These are phyloP conservation scores for Caenorhabditis drosophilae DNA, from an alignment of 2,888 invertebrate species.

Conservation along the genomic window DNA sequence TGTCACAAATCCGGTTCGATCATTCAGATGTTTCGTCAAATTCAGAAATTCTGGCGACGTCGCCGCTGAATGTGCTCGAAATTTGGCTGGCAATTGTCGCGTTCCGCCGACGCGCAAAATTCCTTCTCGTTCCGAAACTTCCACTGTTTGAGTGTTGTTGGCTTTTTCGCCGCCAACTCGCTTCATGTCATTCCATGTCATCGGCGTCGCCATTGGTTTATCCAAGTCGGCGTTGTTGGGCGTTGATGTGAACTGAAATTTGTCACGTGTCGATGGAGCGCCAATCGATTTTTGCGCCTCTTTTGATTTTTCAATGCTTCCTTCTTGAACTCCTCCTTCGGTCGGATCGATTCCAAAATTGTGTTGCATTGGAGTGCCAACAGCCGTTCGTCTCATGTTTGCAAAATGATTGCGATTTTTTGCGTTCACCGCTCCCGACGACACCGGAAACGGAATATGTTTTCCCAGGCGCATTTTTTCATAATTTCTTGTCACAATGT, in stretches of 20 bases:
- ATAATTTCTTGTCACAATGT: conserved; percentile 73
- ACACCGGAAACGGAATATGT: conserved; percentile 81
- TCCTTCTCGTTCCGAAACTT: conserved; percentile 21
- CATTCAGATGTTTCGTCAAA: conserved; percentile 29
- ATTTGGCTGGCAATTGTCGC: conserved; percentile 70
- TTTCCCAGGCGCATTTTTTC: conserved; percentile 87
- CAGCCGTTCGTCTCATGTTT: neutral
- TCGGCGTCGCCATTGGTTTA: neutral
- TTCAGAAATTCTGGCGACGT: conserved; percentile 26
- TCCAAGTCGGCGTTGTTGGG: too few relatives aligned
- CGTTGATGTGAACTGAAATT: too few relatives aligned
- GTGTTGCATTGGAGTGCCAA: neutral
- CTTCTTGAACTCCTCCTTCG: conserved; percentile 1
- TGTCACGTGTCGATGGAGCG: neutral
- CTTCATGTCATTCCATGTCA: conserved; percentile 1
- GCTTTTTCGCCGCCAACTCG: neutral
- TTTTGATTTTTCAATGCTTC: too few relatives aligned
- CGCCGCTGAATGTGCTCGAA: conserved; percentile 75
- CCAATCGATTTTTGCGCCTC: too few relatives aligned
- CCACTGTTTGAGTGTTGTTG: too few relatives aligned
- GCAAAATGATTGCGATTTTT: neutral
- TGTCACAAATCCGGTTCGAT: conserved; percentile 24
- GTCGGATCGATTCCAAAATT: neutral
- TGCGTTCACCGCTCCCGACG: neutral
- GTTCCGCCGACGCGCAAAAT: conserved; percentile 24